Base-by-base conservation (phyloP, 2,888 invertebrate genomes). In the Malachius bipustulatus region DNA sequence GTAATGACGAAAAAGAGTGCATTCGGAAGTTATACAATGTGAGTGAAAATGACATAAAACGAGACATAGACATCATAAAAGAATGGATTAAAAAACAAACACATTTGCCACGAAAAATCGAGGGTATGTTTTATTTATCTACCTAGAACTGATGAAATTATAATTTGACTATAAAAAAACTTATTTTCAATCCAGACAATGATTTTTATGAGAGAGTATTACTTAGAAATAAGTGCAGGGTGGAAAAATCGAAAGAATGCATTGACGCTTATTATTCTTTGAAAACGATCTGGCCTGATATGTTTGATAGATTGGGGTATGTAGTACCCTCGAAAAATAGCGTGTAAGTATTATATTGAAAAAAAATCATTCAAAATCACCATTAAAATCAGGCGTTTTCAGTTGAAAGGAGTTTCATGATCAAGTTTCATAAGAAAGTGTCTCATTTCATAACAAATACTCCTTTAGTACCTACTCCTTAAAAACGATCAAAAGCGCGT, bases 91-190 rank as follows among this genome's bases (percentile, higher is more conserved):
- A 19, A n/a, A 19, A 19, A n/a, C 24, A 19, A 19, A 6, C 24
- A 19, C 24, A 19, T 19, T 19, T 19, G 24, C 24, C 24, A n/a
- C 24, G n/a, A 19, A n/a, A n/a, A 19, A n/a, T 19, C 24, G 6
- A 19, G n/a, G 24, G 24, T 19, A 19, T 8, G 24, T 19, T 8
- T 6, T 8, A 19, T 8, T 6, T 19, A 19, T 19, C 6, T n/a
- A n/a, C 24, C n/a, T 8, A 19, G 6, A 19, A 19, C 24, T 8
- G n/a, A 6, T 8, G n/a, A 8, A 19, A 19, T 19, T 8, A 19
- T n/a, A n/a, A n/a, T n/a, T n/a, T n/a, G n/a, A 19, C 24, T 19
- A 8, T 19, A 19, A 19, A 19, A 19, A 19, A 19, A 19, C n/a
- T 19, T n/a, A 19, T 19, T 8, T 19, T 19, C 6, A 8, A 8